Conservation (phyloP, 2,888 invertebrate species). For the Drosophila formosana region DNA sequence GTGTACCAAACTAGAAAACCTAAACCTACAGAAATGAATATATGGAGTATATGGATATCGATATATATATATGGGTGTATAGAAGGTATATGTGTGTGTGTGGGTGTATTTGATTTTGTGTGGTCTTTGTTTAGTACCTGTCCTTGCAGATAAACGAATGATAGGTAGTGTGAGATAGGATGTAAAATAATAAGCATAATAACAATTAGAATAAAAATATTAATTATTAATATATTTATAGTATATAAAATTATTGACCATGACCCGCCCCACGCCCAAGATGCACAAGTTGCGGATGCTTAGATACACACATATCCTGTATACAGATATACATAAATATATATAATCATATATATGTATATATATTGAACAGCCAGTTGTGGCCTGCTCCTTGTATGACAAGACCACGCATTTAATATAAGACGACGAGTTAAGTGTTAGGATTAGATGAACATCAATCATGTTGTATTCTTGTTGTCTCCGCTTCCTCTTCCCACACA, state of each 20-base stretch:
- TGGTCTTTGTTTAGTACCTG: conserved; percentile 8
- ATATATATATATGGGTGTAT: conserved; percentile 20
- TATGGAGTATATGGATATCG: conserved; percentile 41
- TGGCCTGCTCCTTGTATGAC: conserved; percentile 56
- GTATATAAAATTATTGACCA: conserved; percentile 45
- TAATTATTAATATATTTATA: conserved; percentile 38
- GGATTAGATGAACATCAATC: conserved; percentile 39
- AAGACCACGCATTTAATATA: conserved; percentile 65
- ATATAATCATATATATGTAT: conserved; percentile 27
- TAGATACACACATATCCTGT: conserved; percentile 29
- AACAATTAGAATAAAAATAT: conserved; percentile 49
- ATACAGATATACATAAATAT: conserved; percentile 18
- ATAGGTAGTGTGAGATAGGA: conserved; percentile 16
- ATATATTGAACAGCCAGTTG: conserved; percentile 58
- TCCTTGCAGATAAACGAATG: not conserved
- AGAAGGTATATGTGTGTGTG: conserved; percentile 2
- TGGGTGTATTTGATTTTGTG: not conserved
- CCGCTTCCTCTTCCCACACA: conserved; percentile 39
- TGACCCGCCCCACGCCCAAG: conserved; percentile 62
- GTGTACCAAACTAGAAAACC: conserved; percentile 73
- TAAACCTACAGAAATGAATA: conserved; percentile 75
- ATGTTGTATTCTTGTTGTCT: conserved; percentile 29
- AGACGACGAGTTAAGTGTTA: conserved; percentile 53
- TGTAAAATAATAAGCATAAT: conserved; percentile 31
- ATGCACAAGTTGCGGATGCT: conserved; percentile 54